These are phyloP conservation scores for Heliopora coerulea DNA, from an alignment of 92 coral and sea anemone species.

Conservation along the genomic window DNA sequence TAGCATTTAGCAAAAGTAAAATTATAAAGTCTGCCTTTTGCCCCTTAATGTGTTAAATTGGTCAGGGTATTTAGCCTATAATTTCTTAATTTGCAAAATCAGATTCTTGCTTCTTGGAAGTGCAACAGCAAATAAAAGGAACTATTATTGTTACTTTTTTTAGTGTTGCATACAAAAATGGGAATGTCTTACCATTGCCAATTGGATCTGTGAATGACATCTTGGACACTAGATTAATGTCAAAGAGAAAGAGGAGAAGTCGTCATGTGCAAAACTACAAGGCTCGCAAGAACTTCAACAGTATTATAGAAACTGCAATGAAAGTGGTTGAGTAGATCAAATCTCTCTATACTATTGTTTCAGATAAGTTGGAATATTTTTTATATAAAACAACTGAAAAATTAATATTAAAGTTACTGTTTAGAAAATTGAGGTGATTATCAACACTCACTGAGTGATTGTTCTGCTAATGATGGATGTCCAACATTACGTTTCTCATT, in stretches of 20 bases:
- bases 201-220: conserved; percentile 31
- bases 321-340: conserved; percentile 27
- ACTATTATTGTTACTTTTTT: too few relatives aligned
- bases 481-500: too few relatives aligned
- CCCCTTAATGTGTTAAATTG: too few relatives aligned
- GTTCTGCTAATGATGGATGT: too few relatives aligned
- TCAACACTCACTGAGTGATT: too few relatives aligned
- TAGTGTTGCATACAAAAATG: conserved; percentile 25
- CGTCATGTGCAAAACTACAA: conserved; percentile 28
- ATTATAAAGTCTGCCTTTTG: too few relatives aligned
- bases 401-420: too few relatives aligned
- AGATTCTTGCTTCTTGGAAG: not conserved
- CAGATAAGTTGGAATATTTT: not conserved
- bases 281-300: conserved; percentile 35
- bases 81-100: too few relatives aligned
- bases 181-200: conserved; percentile 12
- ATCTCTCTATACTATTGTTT: not conserved
- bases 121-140: too few relatives aligned
- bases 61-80: too few relatives aligned
- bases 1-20: too few relatives aligned
- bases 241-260: conserved; percentile 12
- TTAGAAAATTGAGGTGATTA: not conserved
- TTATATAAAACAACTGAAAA: not conserved
- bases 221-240: conserved; percentile 21
- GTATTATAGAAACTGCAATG: conserved; percentile 15